A percentile compares a stretch with the other conserved stretches of the same genome.
Evolutionary conservation across 2,113 vertebrate genomes (phyloP).

Genomic region (Sminthopsis crassicaudata): DNA sequence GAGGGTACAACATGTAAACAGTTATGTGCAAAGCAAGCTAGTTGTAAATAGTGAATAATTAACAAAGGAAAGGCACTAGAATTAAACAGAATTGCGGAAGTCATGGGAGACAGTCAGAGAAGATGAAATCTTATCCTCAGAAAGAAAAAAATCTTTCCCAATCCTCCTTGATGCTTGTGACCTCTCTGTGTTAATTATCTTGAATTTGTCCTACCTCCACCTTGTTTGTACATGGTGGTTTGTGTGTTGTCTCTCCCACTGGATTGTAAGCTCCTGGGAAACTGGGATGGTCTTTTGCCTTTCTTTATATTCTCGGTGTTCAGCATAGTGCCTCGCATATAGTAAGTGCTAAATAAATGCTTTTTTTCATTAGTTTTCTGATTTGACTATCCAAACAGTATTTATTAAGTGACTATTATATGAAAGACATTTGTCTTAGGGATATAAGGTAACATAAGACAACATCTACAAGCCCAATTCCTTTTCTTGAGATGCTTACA

Average conservation of each 20-base stretch:
- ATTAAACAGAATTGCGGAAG: neutral
- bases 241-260: neutral
- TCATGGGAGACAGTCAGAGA: neutral
- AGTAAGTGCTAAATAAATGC: neutral
- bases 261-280: neutral
- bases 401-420: neutral
- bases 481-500: neutral
- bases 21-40: neutral
- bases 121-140: neutral
- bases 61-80: neutral
- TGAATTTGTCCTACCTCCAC: neutral
- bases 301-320: neutral
- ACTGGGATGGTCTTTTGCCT: neutral
- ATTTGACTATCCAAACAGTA: neutral
- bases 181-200: neutral
- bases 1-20: neutral
- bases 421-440: neutral
- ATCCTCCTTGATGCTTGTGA: too few species aligned
- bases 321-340: neutral
- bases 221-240: neutral
- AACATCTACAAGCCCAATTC: neutral
- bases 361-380: neutral
- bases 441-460: neutral
- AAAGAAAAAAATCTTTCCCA: neutral
- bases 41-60: neutral